Conservation (phyloP, 2,888 invertebrate genomes). For the Melieria crassipennis region DNA sequence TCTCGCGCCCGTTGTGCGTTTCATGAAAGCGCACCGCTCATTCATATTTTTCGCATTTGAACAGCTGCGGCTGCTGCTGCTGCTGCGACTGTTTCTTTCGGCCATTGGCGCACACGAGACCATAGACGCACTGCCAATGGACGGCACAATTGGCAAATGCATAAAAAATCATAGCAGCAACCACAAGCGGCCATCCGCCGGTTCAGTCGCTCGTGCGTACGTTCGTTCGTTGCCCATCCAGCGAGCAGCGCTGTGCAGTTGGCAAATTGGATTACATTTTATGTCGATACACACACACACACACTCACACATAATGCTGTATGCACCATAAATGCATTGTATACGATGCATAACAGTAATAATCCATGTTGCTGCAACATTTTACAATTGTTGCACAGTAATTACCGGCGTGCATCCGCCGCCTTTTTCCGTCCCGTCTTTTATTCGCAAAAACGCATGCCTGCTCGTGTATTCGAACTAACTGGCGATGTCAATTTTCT, state of each 20-base stretch:
- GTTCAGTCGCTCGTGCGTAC: background rate
- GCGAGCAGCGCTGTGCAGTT: slow-evolving; percentile 43
- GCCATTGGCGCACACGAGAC: background rate
- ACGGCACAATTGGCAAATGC: background rate
- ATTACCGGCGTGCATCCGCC: too few species aligned
- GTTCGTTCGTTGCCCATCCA: background rate
- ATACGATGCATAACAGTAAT: slow-evolving; percentile 38
- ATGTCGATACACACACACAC: slow-evolving; percentile 33
- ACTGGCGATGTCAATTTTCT: too few species aligned
- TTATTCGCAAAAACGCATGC: too few species aligned
- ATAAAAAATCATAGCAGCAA: background rate
- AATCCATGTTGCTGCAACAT: slow-evolving; percentile 38
- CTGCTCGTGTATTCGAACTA: too few species aligned
- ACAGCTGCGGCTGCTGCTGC: slow-evolving; percentile 3
- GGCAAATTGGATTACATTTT: slow-evolving; percentile 52
- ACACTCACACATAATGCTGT: too few species aligned
- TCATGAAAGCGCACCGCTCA: too few species aligned
- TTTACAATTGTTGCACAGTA: too few species aligned
- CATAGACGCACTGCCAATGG: slow-evolving; percentile 30
- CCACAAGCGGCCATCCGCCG: background rate
- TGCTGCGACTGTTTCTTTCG: slow-evolving; percentile 25
- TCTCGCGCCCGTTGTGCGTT: too few species aligned
- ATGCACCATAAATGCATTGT: too few species aligned
- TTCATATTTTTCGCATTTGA: background rate
- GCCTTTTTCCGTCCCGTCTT: too few species aligned